Evolutionary conservation across 1,140 invertebrate species (phyloP).

Genomic region (Neodiprion fabricii): DNA sequence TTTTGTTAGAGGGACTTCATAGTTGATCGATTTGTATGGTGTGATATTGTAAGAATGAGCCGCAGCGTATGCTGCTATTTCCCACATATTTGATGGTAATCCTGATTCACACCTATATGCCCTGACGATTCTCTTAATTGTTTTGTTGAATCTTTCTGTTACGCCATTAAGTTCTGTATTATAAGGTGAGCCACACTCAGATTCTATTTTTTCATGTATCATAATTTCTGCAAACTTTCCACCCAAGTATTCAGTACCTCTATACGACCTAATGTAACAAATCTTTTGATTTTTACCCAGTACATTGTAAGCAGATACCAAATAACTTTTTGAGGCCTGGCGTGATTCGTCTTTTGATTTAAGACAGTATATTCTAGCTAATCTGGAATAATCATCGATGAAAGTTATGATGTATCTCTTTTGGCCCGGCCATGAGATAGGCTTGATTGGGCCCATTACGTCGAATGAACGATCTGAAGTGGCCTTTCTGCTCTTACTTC

Average conservation of each 20-base stretch:
- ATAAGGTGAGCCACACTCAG: conserved; percentile 10
- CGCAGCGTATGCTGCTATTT: conserved; percentile 40
- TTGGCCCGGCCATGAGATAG: conserved; percentile 19
- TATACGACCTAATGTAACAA: conserved; percentile 18
- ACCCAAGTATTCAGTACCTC: conserved; percentile 16
- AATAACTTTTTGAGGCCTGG: conserved; percentile 6
- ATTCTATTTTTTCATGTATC: neutral
- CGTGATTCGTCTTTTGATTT: conserved; percentile 15
- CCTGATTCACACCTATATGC: conserved; percentile 42
- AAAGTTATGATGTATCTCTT: conserved; percentile 25
- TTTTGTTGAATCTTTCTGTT: conserved; percentile 47
- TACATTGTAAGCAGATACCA: conserved; percentile 16
- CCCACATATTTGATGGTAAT: conserved; percentile 42
- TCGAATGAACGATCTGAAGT: conserved; percentile 24
- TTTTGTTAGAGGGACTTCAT: conserved; percentile 7
- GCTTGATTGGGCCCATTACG: conserved; percentile 27
- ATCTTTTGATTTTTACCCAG: conserved; percentile 14
- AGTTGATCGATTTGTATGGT: conserved; percentile 22
- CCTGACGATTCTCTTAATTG: conserved; percentile 35
- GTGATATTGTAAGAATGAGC: conserved; percentile 40
- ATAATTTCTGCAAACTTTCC: conserved; percentile 12
- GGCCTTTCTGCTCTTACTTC: conserved; percentile 15
- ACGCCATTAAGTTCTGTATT: conserved; percentile 43
- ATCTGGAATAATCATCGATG: conserved; percentile 21
- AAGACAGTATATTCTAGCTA: neutral